Evolutionary conservation across 2,113 vertebrate species (phyloP).

Genomic region (Dermatemys mawii): DNA sequence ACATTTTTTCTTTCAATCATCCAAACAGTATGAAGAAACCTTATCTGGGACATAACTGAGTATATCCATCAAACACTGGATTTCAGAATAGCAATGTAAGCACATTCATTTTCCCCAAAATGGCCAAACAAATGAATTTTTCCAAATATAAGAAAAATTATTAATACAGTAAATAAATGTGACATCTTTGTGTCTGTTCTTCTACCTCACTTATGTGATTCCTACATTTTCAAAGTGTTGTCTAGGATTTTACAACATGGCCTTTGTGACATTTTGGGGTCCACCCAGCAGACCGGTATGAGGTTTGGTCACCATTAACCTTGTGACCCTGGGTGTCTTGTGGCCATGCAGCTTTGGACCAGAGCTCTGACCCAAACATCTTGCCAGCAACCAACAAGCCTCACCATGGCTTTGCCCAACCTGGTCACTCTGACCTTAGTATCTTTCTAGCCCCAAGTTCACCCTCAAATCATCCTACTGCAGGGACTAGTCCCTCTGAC

Average conservation of each 20-base stretch:
- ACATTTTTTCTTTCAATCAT: neutral
- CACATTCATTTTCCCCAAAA: constrained; percentile 13
- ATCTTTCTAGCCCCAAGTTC: too few species aligned
- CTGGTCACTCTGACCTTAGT: too few species aligned
- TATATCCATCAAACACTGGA: neutral
- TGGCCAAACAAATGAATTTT: neutral
- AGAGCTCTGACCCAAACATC: neutral
- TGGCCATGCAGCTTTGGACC: neutral
- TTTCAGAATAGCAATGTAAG: constrained; percentile 35
- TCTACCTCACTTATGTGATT: rapidly evolving
- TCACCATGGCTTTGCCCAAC: neutral
- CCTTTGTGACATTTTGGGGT: neutral
- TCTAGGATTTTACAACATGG: neutral
- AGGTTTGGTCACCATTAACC: neutral
- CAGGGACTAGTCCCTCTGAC: too few species aligned
- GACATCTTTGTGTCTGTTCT: neutral
- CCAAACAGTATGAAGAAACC: constrained; percentile 41
- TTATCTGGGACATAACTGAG: constrained; percentile 29
- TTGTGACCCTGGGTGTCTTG: neutral
- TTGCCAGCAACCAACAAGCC: neutral
- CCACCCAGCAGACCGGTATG: neutral
- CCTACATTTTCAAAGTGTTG: neutral
- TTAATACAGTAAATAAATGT: neutral
- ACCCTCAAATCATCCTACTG: too few species aligned
- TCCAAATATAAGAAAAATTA: neutral